Conservation (phyloP, 1,140 invertebrate genomes). For the Drosophila lacertosa region DNA sequence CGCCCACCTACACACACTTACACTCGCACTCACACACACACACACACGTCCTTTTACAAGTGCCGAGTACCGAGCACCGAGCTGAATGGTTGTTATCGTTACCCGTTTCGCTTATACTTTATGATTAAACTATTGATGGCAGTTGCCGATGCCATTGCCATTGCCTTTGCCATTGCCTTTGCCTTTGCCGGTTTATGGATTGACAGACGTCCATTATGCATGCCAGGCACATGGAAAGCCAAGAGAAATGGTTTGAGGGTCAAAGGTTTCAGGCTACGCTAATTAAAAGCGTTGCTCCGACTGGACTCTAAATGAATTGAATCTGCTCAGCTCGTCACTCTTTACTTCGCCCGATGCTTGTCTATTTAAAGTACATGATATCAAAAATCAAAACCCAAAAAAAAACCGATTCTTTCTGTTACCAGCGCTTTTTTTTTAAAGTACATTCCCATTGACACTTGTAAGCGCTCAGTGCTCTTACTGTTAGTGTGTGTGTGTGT, state of each 20-base stretch:
- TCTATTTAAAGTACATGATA: conserved; percentile 32
- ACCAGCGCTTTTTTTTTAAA: conserved; percentile 41
- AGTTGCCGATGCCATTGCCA: no score
- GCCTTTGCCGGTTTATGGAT: conserved; percentile 50
- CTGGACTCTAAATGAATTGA: conserved; percentile 44
- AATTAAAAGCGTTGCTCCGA: conserved; percentile 71
- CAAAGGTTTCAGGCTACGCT: conserved; percentile 62
- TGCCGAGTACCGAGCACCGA: conserved; percentile 2
- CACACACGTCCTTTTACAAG: no score
- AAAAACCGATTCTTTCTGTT: conserved; percentile 13
- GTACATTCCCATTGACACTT: conserved; percentile 67
- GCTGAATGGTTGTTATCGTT: conserved; percentile 75
- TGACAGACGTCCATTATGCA: conserved; percentile 65
- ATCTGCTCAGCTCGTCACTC: conserved; percentile 1
- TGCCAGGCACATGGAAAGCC: conserved; percentile 18
- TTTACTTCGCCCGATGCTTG: not conserved
- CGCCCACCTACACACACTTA: not conserved
- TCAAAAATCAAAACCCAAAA: conserved; percentile 16
- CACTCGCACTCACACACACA: not conserved
- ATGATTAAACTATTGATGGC: conserved; percentile 78
- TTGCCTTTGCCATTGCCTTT: no score
- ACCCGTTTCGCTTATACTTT: conserved; percentile 62
- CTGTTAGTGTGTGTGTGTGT: conserved; percentile 2
- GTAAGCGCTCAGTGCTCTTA: conserved; percentile 46
- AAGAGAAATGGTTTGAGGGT: conserved; percentile 4